Conservation (phyloP, 2,113 vertebrate genomes). For the Pavo muticus region DNA sequence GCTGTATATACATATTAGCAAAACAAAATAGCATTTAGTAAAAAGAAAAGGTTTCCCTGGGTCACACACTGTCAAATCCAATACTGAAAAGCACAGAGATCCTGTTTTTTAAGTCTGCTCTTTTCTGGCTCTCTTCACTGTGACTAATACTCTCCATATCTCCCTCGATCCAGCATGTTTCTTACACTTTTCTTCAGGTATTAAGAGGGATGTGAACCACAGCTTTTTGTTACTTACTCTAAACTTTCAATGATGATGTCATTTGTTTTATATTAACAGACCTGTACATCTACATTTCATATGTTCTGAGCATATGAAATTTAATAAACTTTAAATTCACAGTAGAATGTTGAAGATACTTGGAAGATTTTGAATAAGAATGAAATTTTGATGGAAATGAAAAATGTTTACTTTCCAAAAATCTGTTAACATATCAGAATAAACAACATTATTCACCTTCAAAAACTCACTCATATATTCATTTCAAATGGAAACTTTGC, state of each 20-base stretch:
- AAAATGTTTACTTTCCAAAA: background rate
- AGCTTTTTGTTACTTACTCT: background rate
- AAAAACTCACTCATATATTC: background rate
- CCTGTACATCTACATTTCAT: background rate
- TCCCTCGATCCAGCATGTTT: background rate
- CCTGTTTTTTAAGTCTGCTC: background rate
- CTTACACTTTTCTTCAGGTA: background rate
- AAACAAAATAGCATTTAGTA: background rate
- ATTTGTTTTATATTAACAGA: background rate
- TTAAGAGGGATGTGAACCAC: background rate
- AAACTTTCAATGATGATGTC: background rate
- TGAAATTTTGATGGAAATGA: background rate
- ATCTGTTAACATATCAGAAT: background rate
- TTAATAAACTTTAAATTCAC: background rate
- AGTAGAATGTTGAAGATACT: background rate
- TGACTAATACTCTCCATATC: background rate
- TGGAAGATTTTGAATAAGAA: background rate
- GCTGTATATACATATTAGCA: background rate
- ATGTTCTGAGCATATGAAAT: background rate
- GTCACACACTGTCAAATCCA: background rate
- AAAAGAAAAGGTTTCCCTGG: background rate
- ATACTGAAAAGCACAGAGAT: background rate
- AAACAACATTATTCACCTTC: background rate
- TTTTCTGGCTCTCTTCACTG: background rate
- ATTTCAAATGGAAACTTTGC: background rate